Conservation (phyloP, 2,888 invertebrate species). For the Acanthosepion lycidas region DNA sequence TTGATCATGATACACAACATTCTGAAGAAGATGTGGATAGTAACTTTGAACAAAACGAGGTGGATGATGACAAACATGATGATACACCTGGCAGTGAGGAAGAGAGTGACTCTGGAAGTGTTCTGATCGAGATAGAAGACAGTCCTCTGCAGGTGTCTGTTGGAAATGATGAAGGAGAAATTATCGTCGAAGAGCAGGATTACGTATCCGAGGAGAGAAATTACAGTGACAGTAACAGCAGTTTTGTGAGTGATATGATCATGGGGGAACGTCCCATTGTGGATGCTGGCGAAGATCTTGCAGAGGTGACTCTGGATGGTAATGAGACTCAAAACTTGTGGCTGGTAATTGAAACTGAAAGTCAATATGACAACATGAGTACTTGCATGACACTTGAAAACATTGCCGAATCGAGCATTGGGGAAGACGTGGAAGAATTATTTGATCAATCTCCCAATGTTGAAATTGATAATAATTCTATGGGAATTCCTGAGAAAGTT, state of each 20-base stretch:
- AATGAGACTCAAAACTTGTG: constrained; percentile 39
- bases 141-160: constrained; percentile 23
- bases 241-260: constrained; percentile 34
- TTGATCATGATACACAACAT: constrained; percentile 35
- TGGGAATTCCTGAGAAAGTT: background rate
- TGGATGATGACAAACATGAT: background rate
- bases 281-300: constrained; percentile 46
- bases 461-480: background rate
- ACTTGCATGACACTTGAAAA: constrained; percentile 36
- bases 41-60: background rate
- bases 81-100: background rate
- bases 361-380: constrained; percentile 41
- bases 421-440: constrained; percentile 41
- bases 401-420: constrained; percentile 40
- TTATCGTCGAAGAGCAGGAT: constrained; percentile 35
- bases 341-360: constrained; percentile 41
- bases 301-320: constrained; percentile 38
- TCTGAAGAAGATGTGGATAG: background rate
- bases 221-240: background rate
- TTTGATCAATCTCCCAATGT: constrained; percentile 39
- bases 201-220: constrained; percentile 25
- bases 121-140: constrained; percentile 40
- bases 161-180: constrained; percentile 5
- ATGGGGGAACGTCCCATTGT: constrained; percentile 40
- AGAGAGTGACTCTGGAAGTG: constrained; percentile 34